Evolutionary conservation across 1,140 invertebrate species (phyloP), one percentile per base, ranked within the genome.

Genomic region (Vanessa tameamea): DNA sequence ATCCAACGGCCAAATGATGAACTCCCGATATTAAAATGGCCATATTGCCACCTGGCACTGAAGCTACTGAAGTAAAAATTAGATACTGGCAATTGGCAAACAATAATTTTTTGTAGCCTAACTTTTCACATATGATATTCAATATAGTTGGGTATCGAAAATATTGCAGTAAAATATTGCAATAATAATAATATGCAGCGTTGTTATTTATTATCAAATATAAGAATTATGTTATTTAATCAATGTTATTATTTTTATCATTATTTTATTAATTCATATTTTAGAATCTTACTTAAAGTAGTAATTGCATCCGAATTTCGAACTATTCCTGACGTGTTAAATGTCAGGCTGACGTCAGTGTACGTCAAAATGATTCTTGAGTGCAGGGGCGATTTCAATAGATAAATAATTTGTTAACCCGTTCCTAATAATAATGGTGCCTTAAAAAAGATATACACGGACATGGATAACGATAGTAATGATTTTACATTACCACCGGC

Each of bases 401-500:
- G 78, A 81, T 83, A 82, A 85, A 85, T 69, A 78, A 76, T 77
- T 84, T 87, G 37, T 82, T 77, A 75, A 78, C 82, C 64, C 66
- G 82, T 87, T 90, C 72, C 78, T 77, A 61, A 77, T 65, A 82
- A 88, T 84, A 79, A 89, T 91, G 86, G 88, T 91, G 90, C 88
- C 87, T 90, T 91, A 81, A 86, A 82, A 84, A 80, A 72, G 77
- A 78, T 81, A 72, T 80, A 81, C 67, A 63, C 57, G 80, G 87
- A 31, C 61, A 92, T 92, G 90, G 87, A 90, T 61, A 85, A 79
- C 65, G 83, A 91, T 78, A 82, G 71, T 23, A 82, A 77, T 51
- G 87, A 91, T 70, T 92, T 93, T 77, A 92, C 87, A 64, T 75
- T 93, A 69, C 93, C 93, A 14, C 89, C 87, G 65, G 91, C 91